A percentile compares a stretch with the other conserved stretches of the same genome.
Conservation (phyloP, 2,797 vertebrate species). For the Aphelocoma californica region DNA sequence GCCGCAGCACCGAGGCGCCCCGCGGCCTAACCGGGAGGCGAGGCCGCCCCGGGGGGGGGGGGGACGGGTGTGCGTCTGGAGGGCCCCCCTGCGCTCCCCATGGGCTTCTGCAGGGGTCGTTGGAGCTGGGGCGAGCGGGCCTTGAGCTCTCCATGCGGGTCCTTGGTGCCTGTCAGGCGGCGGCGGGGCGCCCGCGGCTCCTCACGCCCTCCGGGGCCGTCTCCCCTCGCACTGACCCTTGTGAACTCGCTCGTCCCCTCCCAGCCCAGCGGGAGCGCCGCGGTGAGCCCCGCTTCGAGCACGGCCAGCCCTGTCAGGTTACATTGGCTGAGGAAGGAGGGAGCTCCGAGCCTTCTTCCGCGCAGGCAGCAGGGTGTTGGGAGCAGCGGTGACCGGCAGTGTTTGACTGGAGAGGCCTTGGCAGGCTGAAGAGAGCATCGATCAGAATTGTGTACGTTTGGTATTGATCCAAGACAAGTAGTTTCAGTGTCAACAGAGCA, state of each 20-base stretch:
- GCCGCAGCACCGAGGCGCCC: conserved; percentile 40
- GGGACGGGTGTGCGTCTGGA: too few relatives aligned
- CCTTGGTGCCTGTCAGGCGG: not conserved
- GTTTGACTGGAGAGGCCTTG: conserved; percentile 40
- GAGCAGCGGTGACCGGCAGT: conserved; percentile 20
- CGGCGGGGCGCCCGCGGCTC: not conserved
- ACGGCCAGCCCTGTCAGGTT: conserved; percentile 17
- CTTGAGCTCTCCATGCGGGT: not conserved
- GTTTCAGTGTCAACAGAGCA: conserved; percentile 27
- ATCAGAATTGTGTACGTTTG: conserved; percentile 45
- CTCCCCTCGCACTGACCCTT: not conserved
- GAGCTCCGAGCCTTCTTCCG: not conserved
- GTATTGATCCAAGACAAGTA: conserved; percentile 55
- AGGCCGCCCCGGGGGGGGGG: not conserved
- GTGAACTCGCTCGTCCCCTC: not conserved
- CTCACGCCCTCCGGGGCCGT: not conserved
- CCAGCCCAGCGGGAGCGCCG: not conserved
- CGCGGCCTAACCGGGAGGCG: conserved; percentile 9
- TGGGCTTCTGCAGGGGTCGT: not conserved
- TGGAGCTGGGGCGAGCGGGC: not conserved
- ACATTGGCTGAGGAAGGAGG: not conserved
- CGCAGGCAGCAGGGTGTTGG: not conserved
- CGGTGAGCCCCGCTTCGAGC: not conserved
- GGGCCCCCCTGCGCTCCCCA: not conserved
- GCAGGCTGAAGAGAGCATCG: conserved; percentile 40